These are phyloP conservation scores for Spinus olivaceus DNA, from an alignment of 2,797 vertebrate species.

Conservation along the genomic window DNA sequence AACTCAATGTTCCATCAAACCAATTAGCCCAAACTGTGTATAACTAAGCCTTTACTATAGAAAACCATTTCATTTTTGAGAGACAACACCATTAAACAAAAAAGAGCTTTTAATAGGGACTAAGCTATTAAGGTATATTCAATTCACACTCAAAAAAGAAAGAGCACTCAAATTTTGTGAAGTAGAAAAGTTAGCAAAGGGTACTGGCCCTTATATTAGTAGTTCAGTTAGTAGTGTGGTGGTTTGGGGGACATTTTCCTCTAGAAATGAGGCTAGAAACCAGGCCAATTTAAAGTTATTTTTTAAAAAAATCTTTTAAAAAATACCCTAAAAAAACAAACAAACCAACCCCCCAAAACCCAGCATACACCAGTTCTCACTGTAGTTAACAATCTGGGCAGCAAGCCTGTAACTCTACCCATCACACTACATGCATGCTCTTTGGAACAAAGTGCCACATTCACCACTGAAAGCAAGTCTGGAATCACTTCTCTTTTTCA, in stretches of 20 bases:
- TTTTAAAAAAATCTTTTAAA: fast-evolving
- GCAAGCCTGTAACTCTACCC: not conserved
- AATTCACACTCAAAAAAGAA: not conserved
- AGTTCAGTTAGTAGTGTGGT: not conserved
- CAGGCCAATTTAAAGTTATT: not conserved
- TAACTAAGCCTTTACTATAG: not conserved
- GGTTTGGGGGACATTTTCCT: not conserved
- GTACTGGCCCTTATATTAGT: not conserved
- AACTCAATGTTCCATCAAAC: not conserved
- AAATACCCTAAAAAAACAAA: not conserved
- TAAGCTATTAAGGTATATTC: not conserved
- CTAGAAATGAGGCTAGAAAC: not conserved
- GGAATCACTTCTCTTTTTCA: conserved; percentile 25
- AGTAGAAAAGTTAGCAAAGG: not conserved
- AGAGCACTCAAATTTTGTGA: not conserved
- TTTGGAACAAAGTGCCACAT: not conserved
- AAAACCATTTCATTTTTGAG: not conserved
- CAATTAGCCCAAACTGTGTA: not conserved
- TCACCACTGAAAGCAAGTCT: not conserved
- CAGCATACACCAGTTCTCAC: not conserved
- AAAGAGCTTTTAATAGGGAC: not conserved
- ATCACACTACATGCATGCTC: not conserved
- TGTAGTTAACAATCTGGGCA: not conserved
- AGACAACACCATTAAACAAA: not conserved
- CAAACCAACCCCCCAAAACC: fast-evolving